Percentiles rank a stretch among this genome's conserved stretches.
These are phyloP conservation scores for Puma concolor DNA, from an alignment of 2,113 vertebrate species.

Conservation along the genomic window DNA sequence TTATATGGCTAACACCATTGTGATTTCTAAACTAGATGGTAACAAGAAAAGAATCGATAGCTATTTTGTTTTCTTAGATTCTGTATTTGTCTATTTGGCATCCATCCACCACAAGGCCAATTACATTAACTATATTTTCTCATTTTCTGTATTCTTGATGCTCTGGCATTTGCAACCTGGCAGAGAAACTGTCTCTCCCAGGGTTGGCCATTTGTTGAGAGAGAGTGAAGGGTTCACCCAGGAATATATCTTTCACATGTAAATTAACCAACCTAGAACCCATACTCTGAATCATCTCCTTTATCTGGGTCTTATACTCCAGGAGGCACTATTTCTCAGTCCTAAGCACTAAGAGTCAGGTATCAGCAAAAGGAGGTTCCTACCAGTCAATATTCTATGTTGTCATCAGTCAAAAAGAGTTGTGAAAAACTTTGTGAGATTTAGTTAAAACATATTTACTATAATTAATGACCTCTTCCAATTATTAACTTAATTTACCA, in stretches of 20 bases:
- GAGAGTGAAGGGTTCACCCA: background rate
- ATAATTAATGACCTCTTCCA: background rate
- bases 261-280: background rate
- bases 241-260: background rate
- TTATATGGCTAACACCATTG: background rate
- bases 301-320: background rate
- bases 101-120: background rate
- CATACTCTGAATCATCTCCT: background rate
- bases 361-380: background rate
- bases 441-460: slow-evolving; percentile 25
- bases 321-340: background rate
- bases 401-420: background rate
- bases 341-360: background rate
- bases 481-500: slow-evolving; percentile 50
- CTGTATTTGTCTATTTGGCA: background rate
- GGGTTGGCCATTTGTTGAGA: background rate
- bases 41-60: background rate
- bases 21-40: background rate
- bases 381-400: background rate
- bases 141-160: background rate
- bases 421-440: slow-evolving; percentile 3
- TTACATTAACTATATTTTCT: background rate
- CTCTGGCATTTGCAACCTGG: background rate
- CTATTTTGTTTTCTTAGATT: background rate
- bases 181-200: background rate